Base-by-base conservation (phyloP, 2,888 invertebrate genomes). In the Hypercompe scribonia region DNA sequence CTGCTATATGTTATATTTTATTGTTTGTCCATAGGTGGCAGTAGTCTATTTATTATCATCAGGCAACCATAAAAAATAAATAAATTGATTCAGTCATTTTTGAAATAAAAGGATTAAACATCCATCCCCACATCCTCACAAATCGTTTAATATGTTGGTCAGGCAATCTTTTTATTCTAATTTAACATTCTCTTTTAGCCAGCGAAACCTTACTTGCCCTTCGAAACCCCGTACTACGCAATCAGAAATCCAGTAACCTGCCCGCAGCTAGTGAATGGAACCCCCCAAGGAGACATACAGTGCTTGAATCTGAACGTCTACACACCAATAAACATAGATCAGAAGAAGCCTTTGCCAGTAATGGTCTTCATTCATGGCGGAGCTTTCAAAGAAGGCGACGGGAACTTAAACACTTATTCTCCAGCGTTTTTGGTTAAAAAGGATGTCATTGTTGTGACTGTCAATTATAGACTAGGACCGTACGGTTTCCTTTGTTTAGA, bases 351-450 rank as follows among this genome's bases (percentile, higher is more conserved):
- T 13, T 50, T 72, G 13, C 65, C 76, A 28, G 76, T 74, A 15
- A 77, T 77, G 76, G 71, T 77, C 0, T 77, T 61, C 42, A 70
- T 77, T 1, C 74, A 74, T 36, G 76, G 75, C 8, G 74, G 76
- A 4, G 69, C 18, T 0, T 77, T 77, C 18, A 24, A 36, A 1
- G 64, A 69, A 42, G 76, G 73, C 0, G 63, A 71, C 28, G 64
- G 70, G 13, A 70, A 70, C 10, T 24, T 69, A 2, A 63, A 28
- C 0, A 58, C 64, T 3, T 68, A 33, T n/a, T 65, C 65, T 0
- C 75, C 75, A 5, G 61, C 7, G 1, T 75, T 65, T 58, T 31
- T 75, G 11, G n/a, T 72, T 0, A 61, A 36, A 63, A 34, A 63
- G 21, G 36, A 63, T 18, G 69, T 74, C 5, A 67, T 77, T 15